These are phyloP conservation scores for Rhipidura dahli DNA, from an alignment of 2,113 vertebrate genomes.

Conservation along the genomic window DNA sequence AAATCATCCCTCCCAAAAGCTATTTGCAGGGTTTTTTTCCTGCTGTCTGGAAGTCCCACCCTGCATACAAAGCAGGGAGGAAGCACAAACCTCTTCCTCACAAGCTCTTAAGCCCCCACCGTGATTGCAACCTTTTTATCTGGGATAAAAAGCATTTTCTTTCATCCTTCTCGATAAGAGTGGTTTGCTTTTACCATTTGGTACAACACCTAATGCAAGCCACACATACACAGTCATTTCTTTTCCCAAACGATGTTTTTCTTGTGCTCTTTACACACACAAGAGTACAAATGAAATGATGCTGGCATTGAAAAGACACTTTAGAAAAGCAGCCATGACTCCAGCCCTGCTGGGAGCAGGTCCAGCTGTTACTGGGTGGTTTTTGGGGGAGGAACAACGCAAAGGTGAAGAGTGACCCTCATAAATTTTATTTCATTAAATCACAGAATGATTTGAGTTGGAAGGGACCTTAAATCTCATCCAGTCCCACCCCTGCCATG, in stretches of 20 bases:
- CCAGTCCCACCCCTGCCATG: not conserved
- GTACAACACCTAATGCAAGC: not conserved
- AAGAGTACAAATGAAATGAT: not conserved
- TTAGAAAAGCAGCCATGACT: not conserved
- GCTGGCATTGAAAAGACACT: not conserved
- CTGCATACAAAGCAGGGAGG: slow-evolving; percentile 3
- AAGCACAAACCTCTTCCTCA: slow-evolving; percentile 16
- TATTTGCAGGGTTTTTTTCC: not conserved
- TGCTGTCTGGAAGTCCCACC: not conserved
- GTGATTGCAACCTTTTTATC: not conserved
- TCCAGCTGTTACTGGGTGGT: not conserved
- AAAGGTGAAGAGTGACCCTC: not conserved
- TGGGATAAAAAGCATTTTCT: not conserved
- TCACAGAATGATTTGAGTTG: not conserved
- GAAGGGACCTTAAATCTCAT: not conserved
- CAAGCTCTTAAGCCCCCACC: not conserved
- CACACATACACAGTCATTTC: not conserved
- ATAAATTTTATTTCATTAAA: not conserved
- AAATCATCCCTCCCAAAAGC: not conserved
- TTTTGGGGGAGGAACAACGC: not conserved
- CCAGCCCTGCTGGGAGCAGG: not conserved
- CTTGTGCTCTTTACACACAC: not conserved
- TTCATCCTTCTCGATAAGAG: not conserved
- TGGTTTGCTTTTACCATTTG: not conserved
- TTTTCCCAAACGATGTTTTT: not conserved